Evolutionary conservation across 1,140 invertebrate genomes (phyloP).

Genomic region (Tribolium castaneum): DNA sequence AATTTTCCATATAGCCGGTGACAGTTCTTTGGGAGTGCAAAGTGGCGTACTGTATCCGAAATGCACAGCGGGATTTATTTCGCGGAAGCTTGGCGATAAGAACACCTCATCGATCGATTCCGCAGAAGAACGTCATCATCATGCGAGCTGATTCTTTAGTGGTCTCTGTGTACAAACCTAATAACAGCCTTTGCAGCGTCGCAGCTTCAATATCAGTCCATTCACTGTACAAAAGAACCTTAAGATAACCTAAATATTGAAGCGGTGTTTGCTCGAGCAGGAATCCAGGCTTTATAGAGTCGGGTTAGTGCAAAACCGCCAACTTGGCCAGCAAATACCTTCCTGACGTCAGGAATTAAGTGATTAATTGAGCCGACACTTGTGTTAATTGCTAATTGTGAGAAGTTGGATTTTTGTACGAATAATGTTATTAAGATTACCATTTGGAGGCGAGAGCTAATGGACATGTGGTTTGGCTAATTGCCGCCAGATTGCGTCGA

Average conservation of each 20-base stretch:
- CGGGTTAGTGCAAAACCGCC: background rate
- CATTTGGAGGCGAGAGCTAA: background rate
- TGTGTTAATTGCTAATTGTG: too few relatives aligned
- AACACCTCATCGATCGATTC: conserved; percentile 14
- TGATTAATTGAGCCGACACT: conserved; percentile 1
- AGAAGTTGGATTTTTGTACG: background rate
- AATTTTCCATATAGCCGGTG: background rate
- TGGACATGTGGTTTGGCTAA: conserved; percentile 4
- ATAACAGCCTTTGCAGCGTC: background rate
- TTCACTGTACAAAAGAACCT: background rate
- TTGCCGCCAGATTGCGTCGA: background rate
- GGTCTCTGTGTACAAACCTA: background rate
- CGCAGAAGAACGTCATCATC: conserved; percentile 9
- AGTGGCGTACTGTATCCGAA: conserved; percentile 4
- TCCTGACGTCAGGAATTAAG: background rate
- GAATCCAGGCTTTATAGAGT: background rate
- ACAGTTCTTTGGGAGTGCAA: conserved; percentile 13
- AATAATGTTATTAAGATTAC: background rate
- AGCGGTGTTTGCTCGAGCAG: background rate
- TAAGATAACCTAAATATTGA: conserved; percentile 17
- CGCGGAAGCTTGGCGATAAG: conserved; percentile 17
- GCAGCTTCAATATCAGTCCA: conserved; percentile 8
- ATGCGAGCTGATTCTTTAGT: conserved; percentile 12
- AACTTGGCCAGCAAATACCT: background rate
- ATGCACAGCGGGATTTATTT: conserved; percentile 30